Evolutionary conservation across 2,797 vertebrate species (phyloP).

Genomic region (Mus spretus): DNA sequence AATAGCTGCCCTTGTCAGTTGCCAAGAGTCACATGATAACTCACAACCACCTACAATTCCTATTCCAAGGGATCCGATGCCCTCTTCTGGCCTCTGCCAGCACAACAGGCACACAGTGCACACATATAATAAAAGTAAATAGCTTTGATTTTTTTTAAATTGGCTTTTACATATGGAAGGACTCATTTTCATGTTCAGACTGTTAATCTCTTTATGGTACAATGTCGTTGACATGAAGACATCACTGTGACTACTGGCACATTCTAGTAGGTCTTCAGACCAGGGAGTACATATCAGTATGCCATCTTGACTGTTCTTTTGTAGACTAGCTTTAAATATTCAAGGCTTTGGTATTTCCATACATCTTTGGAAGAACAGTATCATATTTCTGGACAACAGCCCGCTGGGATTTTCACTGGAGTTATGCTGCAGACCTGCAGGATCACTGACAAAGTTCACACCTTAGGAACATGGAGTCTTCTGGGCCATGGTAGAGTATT

Average conservation of each 20-base stretch:
- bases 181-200: constrained; percentile 28
- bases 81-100: neutral
- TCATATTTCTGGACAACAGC: neutral
- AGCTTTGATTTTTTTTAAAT: neutral
- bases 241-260: neutral
- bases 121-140: neutral
- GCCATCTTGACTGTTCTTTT: neutral
- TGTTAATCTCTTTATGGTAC: neutral
- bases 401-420: neutral
- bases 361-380: neutral
- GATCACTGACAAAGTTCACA: constrained; percentile 16
- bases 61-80: neutral
- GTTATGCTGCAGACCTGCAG: neutral
- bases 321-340: neutral
- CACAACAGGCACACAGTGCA: neutral
- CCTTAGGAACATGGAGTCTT: neutral
- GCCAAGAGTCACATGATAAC: neutral
- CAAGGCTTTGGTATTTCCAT: neutral
- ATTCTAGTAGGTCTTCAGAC: neutral
- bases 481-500: neutral
- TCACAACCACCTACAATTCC: neutral
- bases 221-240: neutral
- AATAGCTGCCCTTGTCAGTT: neutral
- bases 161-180: neutral
- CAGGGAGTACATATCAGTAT: neutral